Percentiles rank a stretch among this genome's conserved stretches.
Conservation (phyloP, 30 jellyfish, hydroid and myxozoan species). For the Chrysaora quinquecirrha region DNA sequence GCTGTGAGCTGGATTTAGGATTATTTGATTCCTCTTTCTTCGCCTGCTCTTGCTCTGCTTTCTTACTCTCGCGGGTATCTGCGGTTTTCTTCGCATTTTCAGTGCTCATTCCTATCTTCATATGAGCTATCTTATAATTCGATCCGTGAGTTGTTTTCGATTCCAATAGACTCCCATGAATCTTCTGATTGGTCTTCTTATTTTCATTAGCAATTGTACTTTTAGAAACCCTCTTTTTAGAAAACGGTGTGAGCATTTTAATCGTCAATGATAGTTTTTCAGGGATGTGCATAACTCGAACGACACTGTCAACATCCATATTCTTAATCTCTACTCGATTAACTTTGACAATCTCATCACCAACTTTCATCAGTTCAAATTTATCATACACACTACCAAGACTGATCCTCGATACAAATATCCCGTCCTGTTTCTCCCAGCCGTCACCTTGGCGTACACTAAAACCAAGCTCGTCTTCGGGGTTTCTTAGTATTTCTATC, state of each 20-base stretch:
- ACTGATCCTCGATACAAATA: conserved; percentile 75
- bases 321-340: conserved; percentile 75
- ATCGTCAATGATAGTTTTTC: conserved; percentile 80
- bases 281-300: conserved; percentile 86
- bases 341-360: conserved; percentile 87
- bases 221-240: conserved; percentile 78
- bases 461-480: conserved; percentile 89
- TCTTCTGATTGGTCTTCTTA: conserved; percentile 4
- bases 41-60: conserved; percentile 12
- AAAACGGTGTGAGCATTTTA: conserved; percentile 87
- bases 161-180: background rate
- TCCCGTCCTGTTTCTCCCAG: conserved; percentile 91
- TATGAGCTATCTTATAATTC: conserved; percentile 79
- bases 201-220: conserved; percentile 66
- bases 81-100: conserved; percentile 27
- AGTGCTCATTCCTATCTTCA: conserved; percentile 69
- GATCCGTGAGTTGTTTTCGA: conserved; percentile 41
- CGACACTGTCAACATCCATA: conserved; percentile 86
- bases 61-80: background rate
- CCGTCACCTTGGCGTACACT: conserved; percentile 97
- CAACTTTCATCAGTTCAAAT: conserved; percentile 82
- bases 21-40: conserved; percentile 37
- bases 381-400: conserved; percentile 86
- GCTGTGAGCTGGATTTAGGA: background rate
- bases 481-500: conserved; percentile 70